Conservation (phyloP, 1,140 invertebrate genomes). For the Heterodera carotae region DNA sequence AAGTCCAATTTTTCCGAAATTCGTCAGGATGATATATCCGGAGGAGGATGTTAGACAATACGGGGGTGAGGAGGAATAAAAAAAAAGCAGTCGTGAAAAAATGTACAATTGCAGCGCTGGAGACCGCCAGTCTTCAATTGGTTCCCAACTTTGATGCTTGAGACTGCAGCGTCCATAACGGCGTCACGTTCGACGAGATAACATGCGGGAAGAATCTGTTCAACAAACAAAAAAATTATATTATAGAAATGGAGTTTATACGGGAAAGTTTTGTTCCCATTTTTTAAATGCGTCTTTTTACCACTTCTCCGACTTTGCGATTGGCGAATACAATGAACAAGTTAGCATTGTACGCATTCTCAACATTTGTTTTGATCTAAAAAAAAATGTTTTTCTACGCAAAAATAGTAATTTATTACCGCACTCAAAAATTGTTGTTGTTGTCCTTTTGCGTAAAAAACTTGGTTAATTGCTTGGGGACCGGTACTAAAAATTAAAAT, state of each 20-base stretch:
- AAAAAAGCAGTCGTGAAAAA: no score
- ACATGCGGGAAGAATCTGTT: slow-evolving; percentile 28
- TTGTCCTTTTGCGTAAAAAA: slow-evolving; percentile 14
- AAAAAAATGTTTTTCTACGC: slow-evolving; percentile 19
- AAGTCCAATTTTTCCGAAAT: no score
- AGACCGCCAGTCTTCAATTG: slow-evolving; percentile 47
- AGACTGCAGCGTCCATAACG: not conserved
- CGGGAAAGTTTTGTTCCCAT: not conserved
- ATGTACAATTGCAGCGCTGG: slow-evolving; percentile 42
- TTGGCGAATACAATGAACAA: slow-evolving; percentile 58
- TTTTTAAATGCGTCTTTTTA: slow-evolving; percentile 34
- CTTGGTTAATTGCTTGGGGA: not conserved
- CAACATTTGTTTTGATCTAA: slow-evolving; percentile 49
- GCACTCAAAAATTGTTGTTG: slow-evolving; percentile 18
- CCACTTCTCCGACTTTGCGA: slow-evolving; percentile 31
- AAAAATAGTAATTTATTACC: slow-evolving; percentile 11
- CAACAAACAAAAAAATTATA: not conserved
- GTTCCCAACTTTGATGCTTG: slow-evolving; percentile 26
- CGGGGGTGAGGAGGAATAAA: no score
- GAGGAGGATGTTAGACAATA: no score
- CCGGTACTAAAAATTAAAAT: not conserved
- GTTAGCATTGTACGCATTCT: slow-evolving; percentile 53
- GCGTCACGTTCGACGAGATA: slow-evolving; percentile 44
- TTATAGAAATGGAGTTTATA: no score
- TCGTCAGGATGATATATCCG: no score